phyloP scores from a whole-genome alignment of 2,113 vertebrate genomes.

The Barbus barbus region DNA sequence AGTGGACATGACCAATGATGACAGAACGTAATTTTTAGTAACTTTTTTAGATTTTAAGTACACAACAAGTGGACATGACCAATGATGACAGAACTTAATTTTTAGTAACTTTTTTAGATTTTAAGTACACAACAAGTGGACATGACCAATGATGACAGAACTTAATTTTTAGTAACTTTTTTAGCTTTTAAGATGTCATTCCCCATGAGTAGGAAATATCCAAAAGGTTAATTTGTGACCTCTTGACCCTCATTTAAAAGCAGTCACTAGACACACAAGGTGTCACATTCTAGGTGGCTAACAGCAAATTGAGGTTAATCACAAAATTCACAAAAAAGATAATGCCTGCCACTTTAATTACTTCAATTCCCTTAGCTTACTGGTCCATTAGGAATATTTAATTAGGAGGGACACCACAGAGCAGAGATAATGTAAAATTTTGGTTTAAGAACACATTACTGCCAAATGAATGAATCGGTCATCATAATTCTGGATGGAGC shows the following conservation, averaged over 20 bases:
- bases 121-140: background rate
- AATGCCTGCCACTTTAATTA: too few relatives aligned
- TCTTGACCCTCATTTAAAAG: slow-evolving; percentile 14
- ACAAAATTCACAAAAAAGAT: slow-evolving; percentile 1
- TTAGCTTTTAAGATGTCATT: too few relatives aligned
- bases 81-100: too few relatives aligned
- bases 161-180: background rate
- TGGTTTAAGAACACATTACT: too few relatives aligned
- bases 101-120: background rate
- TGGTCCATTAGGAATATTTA: too few relatives aligned
- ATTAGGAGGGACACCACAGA: too few relatives aligned
- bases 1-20: background rate
- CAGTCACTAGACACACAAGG: background rate
- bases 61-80: background rate
- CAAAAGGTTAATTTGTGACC: slow-evolving; percentile 13
- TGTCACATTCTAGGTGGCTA: background rate
- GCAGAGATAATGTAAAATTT: too few relatives aligned
- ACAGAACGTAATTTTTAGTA: too few relatives aligned
- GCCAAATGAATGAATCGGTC: too few relatives aligned
- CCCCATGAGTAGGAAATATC: background rate
- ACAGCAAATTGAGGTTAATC: slow-evolving; percentile 24
- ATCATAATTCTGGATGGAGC: too few relatives aligned
- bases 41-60: background rate
- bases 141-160: background rate
- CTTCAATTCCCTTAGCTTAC: too few relatives aligned